Evolutionary conservation across 2,888 invertebrate species (phyloP).

Genomic region (Tipula helvola): DNA sequence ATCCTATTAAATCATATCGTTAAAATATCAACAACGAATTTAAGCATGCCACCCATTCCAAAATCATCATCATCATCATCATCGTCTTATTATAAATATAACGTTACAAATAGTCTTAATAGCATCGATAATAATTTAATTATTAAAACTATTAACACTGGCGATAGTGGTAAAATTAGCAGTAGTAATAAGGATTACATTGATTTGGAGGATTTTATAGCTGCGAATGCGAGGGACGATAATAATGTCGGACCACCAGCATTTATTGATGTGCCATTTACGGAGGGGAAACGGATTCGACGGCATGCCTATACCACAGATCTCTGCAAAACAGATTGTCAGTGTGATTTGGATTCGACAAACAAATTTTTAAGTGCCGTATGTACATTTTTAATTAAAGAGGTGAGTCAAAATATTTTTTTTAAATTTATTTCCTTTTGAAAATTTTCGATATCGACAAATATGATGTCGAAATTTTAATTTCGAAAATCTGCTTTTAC

Average conservation of each 20-base stretch:
- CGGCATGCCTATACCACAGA: background rate
- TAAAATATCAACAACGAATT: background rate
- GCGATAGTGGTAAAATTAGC: background rate
- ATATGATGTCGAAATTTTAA: too few relatives aligned
- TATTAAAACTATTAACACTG: background rate
- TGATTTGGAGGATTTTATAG: background rate
- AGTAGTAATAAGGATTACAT: background rate
- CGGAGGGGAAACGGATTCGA: background rate
- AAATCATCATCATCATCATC: background rate
- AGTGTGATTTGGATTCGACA: background rate
- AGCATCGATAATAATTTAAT: background rate
- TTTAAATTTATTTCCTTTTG: background rate
- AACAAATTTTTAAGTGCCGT: background rate
- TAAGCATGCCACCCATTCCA: background rate
- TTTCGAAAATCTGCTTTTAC: too few relatives aligned
- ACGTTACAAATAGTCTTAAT: background rate
- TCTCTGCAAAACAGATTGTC: background rate
- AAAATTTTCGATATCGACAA: too few relatives aligned
- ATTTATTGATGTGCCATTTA: background rate
- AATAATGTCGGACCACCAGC: background rate
- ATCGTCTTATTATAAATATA: background rate
- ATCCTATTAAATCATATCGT: background rate
- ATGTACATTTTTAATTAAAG: background rate
- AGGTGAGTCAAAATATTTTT: background rate
- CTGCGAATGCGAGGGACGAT: background rate